These are phyloP conservation scores for Erpetoichthys calabaricus DNA, from an alignment of 2,797 vertebrate species.

Conservation along the genomic window DNA sequence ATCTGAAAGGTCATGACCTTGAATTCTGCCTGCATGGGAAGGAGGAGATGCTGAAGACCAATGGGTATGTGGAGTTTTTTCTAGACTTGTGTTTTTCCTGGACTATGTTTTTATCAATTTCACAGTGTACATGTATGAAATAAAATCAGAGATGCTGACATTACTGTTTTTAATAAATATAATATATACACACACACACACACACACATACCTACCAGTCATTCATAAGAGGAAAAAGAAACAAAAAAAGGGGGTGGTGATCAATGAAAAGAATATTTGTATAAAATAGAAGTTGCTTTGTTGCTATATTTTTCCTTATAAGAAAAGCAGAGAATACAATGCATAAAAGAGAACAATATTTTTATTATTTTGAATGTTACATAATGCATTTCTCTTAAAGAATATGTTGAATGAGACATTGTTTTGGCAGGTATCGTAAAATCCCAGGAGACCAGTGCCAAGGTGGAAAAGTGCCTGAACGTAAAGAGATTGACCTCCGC, in stretches of 20 bases:
- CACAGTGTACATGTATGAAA: too few relatives aligned
- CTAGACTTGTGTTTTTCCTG: too few relatives aligned
- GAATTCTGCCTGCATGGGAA: slow-evolving; percentile 78
- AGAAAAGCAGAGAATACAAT: too few relatives aligned
- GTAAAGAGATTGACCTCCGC: slow-evolving; percentile 70
- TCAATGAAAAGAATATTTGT: too few relatives aligned
- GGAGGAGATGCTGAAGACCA: slow-evolving; percentile 70
- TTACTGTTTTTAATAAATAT: neutral
- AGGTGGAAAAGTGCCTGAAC: slow-evolving; percentile 52
- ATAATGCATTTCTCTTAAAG: neutral
- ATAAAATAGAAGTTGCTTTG: too few relatives aligned
- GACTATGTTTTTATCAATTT: too few relatives aligned
- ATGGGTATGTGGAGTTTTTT: slow-evolving; percentile 44
- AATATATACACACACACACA: too few relatives aligned
- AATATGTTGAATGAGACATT: neutral
- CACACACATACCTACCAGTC: too few relatives aligned
- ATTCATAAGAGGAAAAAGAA: too few relatives aligned
- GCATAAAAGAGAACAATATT: too few relatives aligned
- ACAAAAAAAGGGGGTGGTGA: too few relatives aligned
- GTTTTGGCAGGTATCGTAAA: slow-evolving; percentile 67
- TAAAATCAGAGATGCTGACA: neutral
- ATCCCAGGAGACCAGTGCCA: slow-evolving; percentile 85
- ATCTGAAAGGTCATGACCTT: slow-evolving; percentile 70
- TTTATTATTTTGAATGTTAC: neutral
- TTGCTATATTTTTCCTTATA: too few relatives aligned